Evolutionary conservation across 2,797 vertebrate species (phyloP).

Genomic region (Cichlasoma orientale): DNA sequence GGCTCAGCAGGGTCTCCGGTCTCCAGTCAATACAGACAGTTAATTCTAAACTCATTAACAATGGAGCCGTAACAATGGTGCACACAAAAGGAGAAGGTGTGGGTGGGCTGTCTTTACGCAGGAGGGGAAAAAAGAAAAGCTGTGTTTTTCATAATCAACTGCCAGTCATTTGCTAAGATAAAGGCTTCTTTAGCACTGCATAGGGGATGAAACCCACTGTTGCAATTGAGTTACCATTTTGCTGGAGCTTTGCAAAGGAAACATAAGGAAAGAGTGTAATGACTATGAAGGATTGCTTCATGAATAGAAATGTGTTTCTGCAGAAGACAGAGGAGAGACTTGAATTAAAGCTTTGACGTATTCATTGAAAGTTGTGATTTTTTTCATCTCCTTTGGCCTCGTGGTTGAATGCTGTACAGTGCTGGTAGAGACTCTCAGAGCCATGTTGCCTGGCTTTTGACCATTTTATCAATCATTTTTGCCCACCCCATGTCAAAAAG

Average conservation of each 20-base stretch:
- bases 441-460: conserved; percentile 17
- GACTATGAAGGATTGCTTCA: conserved; percentile 63
- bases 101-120: conserved; percentile 65
- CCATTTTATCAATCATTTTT: conserved; percentile 14
- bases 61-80: conserved; percentile 64
- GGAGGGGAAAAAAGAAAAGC: conserved; percentile 9
- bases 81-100: conserved; percentile 67
- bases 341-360: conserved; percentile 73
- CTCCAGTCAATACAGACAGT: conserved; percentile 63
- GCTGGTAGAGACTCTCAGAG: conserved; percentile 33
- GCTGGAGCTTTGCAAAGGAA: conserved; percentile 68
- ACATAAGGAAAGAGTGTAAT: conserved; percentile 71
- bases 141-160: conserved; percentile 69
- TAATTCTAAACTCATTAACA: conserved; percentile 78
- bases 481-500: conserved; percentile 23
- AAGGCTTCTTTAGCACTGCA: conserved; percentile 72
- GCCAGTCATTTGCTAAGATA: conserved; percentile 76
- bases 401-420: conserved; percentile 47
- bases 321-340: conserved; percentile 65
- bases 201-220: conserved; percentile 59
- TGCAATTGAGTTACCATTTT: conserved; percentile 76
- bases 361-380: conserved; percentile 67
- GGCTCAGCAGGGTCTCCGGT: conserved; percentile 55
- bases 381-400: conserved; percentile 53
- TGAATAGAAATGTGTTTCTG: conserved; percentile 75